Base-by-base conservation (phyloP, 2,113 vertebrate species). In the Misgurnus mizolepis region DNA sequence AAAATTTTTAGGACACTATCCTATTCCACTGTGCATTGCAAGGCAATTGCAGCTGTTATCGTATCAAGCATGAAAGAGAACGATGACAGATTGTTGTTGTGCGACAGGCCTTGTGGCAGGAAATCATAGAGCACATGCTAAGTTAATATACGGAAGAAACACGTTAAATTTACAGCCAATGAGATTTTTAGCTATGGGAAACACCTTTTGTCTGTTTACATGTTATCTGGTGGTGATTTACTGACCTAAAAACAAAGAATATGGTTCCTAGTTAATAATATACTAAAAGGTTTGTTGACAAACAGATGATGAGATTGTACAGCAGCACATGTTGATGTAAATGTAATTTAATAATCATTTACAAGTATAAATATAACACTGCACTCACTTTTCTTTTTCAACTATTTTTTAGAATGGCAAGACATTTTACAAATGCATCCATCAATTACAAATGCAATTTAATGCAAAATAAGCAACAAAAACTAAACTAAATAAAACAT, bases 121-220 rank as follows among this genome's bases (percentile, higher is more conserved):
- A 65, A 56, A 69, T 50, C 34, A 68, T 12, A 40, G 75, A 41
- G 9, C 34, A 17, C 64, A 67, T 0, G 34, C 55, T 64, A 43
- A 7, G 61, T 14, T 7, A 69, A 62, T 17, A 50, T 3, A 34
- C 27, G 27, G 2, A 58, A 79, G 39, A 18, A 18, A 14, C 3
- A 56, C 0, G 34, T 12, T 8, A 47, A 4, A 55, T 22, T 6
- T 39, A 34, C 58, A 81, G 76, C 83, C 80, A 85, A 85, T 82
- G 71, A 82, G 14, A 71, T 3, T n/a, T n/a, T 49, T 8, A 11
- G 40, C 41, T 22, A 6, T 5, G 22, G 34, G 10, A 67, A 79
- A 84, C 83, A 39, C 70, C 76, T 76, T 68, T n/a, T 69, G 66
- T 45, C 10, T 71, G 66, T 69, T 65, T 22, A 11, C 12, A 45